phyloP scores from a whole-genome alignment of 2,797 vertebrate genomes.

The Botia almorhae region DNA sequence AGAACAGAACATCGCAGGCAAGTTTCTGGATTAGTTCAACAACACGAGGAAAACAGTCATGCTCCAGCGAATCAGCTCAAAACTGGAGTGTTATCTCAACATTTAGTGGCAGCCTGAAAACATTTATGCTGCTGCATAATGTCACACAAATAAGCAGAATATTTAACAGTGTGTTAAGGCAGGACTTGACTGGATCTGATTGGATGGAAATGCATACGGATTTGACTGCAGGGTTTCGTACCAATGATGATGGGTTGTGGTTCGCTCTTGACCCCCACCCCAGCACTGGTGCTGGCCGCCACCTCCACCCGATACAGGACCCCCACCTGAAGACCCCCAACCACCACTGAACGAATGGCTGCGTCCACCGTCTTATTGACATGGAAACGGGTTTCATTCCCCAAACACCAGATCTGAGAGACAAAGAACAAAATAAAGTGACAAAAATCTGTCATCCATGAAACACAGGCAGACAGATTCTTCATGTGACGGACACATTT shows the following conservation, averaged over 20 bases:
- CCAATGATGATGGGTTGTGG: conserved; percentile 93
- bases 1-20: not conserved
- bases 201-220: not conserved
- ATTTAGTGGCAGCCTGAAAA: not conserved
- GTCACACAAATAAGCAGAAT: too few relatives aligned
- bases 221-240: too few relatives aligned
- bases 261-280: conserved; percentile 94
- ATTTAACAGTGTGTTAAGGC: too few relatives aligned
- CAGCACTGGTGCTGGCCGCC: conserved; percentile 95
- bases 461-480: not conserved
- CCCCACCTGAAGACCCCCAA: conserved; percentile 93
- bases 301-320: conserved; percentile 94
- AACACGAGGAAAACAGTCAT: conserved; percentile 18
- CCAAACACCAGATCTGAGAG: conserved; percentile 95
- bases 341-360: conserved; percentile 94
- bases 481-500: not conserved
- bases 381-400: conserved; percentile 97
- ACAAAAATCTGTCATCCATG: not conserved
- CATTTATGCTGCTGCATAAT: too few relatives aligned
- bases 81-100: conserved; percentile 36
- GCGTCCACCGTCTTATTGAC: conserved; percentile 98
- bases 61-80: conserved; percentile 18
- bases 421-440: conserved; percentile 16
- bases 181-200: not conserved
- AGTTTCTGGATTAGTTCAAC: conserved; percentile 22